Evolutionary conservation across 2,113 vertebrate genomes (phyloP).

Genomic region (Tychaedon coryphoeus): DNA sequence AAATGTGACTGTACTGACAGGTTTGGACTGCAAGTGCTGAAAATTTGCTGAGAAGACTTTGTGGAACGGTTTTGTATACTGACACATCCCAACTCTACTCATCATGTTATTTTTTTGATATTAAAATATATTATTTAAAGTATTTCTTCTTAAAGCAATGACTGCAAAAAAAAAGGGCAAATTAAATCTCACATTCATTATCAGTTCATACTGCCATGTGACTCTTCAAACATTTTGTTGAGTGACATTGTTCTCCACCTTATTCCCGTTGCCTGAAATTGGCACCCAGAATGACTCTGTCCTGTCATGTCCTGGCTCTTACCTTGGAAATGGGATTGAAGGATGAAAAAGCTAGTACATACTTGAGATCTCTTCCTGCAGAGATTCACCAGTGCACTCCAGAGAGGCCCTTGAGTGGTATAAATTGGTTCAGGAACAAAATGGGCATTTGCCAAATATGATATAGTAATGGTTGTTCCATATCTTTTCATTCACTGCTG

Average conservation of each 20-base stretch:
- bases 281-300: background rate
- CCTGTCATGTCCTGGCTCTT: background rate
- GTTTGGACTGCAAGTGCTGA: background rate
- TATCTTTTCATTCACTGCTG: background rate
- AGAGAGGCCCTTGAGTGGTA: background rate
- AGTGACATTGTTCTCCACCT: background rate
- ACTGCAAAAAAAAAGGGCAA: no score
- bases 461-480: background rate
- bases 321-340: background rate
- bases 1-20: background rate
- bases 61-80: no score
- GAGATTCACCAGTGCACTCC: background rate
- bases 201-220: background rate
- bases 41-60: background rate
- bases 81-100: no score
- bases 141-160: no score
- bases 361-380: background rate
- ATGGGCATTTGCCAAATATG: background rate
- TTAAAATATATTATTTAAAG: no score
- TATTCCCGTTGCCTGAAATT: background rate
- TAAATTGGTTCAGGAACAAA: background rate
- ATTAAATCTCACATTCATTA: background rate
- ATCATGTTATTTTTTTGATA: no score
- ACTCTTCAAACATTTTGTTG: background rate
- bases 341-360: background rate